Conservation (phyloP, 1,140 invertebrate species). For the Streblospio benedicti region DNA sequence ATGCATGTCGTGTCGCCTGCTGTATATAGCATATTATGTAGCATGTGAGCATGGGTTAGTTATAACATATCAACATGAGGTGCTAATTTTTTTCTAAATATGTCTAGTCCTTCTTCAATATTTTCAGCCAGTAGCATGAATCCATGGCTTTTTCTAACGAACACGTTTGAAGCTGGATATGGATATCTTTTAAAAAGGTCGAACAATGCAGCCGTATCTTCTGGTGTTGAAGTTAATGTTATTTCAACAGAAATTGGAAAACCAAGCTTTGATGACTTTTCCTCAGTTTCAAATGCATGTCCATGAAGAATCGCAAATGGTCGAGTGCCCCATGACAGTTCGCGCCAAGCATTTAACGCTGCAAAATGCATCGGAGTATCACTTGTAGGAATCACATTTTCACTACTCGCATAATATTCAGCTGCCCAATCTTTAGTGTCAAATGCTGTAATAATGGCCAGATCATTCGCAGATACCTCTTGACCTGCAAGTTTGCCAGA, state of each 20-base stretch:
- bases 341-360: background rate
- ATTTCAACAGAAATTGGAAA: slow-evolving; percentile 4
- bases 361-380: slow-evolving; percentile 9
- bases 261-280: background rate
- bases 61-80: slow-evolving; percentile 5
- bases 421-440: background rate
- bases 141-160: slow-evolving; percentile 9
- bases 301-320: slow-evolving; percentile 7
- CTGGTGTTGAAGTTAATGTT: slow-evolving; percentile 8
- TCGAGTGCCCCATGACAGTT: background rate
- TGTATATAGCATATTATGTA: no score
- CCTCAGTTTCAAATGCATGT: slow-evolving; percentile 6
- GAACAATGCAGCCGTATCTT: slow-evolving; percentile 4
- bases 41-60: no score
- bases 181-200: background rate
- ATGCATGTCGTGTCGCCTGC: no score
- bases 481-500: slow-evolving; percentile 3
- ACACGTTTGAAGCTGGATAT: slow-evolving; percentile 8
- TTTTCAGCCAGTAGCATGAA: slow-evolving; percentile 5
- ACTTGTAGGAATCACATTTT: slow-evolving; percentile 5
- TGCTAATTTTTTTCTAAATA: background rate
- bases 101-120: slow-evolving; percentile 4
- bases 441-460: slow-evolving; percentile 3
- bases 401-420: slow-evolving; percentile 7
- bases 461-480: background rate